These are phyloP conservation scores for Aspidiotus destructor DNA, from an alignment of 2,888 invertebrate species.

Conservation along the genomic window DNA sequence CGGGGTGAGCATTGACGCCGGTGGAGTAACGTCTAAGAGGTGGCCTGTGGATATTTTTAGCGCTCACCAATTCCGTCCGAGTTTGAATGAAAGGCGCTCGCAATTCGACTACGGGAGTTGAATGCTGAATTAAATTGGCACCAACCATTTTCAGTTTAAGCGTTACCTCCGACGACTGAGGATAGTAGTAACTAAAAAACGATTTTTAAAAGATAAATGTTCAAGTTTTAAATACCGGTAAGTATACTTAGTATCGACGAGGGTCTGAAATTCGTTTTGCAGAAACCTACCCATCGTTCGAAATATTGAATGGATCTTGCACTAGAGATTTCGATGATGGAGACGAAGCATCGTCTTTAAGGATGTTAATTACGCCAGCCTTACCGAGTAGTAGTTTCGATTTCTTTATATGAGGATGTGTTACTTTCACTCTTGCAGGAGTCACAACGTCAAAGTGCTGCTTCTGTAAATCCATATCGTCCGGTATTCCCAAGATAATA, in stretches of 20 bases:
- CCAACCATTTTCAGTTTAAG: constrained; percentile 78
- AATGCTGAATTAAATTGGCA: constrained; percentile 81
- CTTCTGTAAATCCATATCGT: constrained; percentile 84
- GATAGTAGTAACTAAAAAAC: constrained; percentile 71
- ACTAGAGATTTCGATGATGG: constrained; percentile 83
- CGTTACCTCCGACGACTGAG: constrained; percentile 64
- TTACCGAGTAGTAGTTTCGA: constrained; percentile 86
- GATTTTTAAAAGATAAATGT: too few relatives aligned
- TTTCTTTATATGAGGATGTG: constrained; percentile 86
- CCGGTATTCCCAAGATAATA: constrained; percentile 86
- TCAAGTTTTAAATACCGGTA: too few relatives aligned
- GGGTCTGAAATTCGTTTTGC: too few relatives aligned
- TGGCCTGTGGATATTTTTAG: constrained; percentile 89
- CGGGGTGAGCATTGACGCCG: constrained; percentile 69
- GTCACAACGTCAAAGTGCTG: constrained; percentile 34
- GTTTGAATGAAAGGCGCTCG: constrained; percentile 92
- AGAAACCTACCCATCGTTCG: constrained; percentile 73
- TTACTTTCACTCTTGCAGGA: constrained; percentile 62
- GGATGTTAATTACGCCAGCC: constrained; percentile 69
- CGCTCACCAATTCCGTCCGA: constrained; percentile 66
- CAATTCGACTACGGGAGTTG: constrained; percentile 92
- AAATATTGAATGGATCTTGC: constrained; percentile 94
- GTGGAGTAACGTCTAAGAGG: constrained; percentile 77
- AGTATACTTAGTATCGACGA: too few relatives aligned
- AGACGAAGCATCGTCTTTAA: constrained; percentile 76